Conservation (phyloP, 1,140 invertebrate species). For the Ceratoteleas bidentatus region DNA sequence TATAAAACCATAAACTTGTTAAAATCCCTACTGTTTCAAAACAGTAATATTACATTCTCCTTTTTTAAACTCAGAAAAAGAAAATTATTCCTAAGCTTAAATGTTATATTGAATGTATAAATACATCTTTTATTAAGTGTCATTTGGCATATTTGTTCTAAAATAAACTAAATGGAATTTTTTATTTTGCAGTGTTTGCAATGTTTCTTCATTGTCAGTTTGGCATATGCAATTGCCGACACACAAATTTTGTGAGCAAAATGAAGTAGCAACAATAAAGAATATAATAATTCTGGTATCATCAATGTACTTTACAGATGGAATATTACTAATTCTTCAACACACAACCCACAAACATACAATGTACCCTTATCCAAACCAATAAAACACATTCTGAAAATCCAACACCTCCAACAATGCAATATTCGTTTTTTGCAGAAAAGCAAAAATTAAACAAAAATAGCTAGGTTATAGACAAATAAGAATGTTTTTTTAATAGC, state of each 20-base stretch:
- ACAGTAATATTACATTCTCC: no score
- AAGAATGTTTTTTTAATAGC: slow-evolving; percentile 6
- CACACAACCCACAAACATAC: not conserved
- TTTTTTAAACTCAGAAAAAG: no score
- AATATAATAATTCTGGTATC: no score
- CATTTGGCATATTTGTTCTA: no score
- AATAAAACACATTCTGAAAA: not conserved
- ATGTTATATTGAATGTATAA: no score
- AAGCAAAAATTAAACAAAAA: slow-evolving; percentile 5
- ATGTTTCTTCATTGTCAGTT: no score
- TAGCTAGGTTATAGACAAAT: slow-evolving; percentile 36
- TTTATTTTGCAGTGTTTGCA: no score
- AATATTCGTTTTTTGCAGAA: not conserved
- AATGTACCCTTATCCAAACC: not conserved
- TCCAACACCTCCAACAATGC: slow-evolving; percentile 2
- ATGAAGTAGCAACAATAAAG: not conserved
- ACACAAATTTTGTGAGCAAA: not conserved
- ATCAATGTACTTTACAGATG: not conserved
- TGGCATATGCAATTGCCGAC: no score
- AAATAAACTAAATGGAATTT: no score
- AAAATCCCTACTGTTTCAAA: no score
- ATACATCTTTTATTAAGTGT: no score
- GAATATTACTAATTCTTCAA: not conserved
- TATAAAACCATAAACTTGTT: no score
- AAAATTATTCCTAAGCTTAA: not conserved